A percentile compares a stretch with the other conserved stretches of the same genome.
phyloP scores from a whole-genome alignment of 2,888 invertebrate genomes.

The Philonicus albiceps region DNA sequence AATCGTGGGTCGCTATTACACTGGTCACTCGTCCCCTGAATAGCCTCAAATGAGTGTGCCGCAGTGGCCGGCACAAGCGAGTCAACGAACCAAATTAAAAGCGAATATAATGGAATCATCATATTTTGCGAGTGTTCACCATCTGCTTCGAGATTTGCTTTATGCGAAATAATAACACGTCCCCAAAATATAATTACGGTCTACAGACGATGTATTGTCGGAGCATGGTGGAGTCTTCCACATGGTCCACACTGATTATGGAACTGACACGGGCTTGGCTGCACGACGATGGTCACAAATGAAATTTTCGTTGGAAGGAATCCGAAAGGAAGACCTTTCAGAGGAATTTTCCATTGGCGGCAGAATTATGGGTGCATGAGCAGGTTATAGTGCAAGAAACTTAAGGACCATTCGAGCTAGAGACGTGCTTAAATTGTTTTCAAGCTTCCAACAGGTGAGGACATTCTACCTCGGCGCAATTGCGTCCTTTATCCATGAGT shows the following conservation, averaged over 20 bases:
- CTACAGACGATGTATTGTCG: background rate
- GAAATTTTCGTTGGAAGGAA: background rate
- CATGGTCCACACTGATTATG: conserved; percentile 8
- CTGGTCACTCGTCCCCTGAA: background rate
- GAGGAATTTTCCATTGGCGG: background rate
- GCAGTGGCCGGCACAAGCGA: background rate
- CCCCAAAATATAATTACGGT: conserved; percentile 18
- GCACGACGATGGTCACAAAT: background rate
- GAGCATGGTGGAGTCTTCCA: background rate
- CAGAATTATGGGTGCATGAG: background rate
- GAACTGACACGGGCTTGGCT: background rate
- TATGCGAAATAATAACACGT: conserved; percentile 18
- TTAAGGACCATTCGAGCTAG: background rate
- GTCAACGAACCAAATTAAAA: conserved; percentile 8
- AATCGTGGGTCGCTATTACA: background rate
- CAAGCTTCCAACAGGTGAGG: background rate
- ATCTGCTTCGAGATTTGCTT: background rate
- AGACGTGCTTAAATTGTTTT: background rate
- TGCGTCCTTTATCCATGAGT: background rate
- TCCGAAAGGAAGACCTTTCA: background rate
- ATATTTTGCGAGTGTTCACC: conserved; percentile 12
- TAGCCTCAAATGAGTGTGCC: background rate
- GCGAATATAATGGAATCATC: conserved; percentile 18
- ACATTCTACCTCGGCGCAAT: background rate
- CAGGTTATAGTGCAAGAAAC: background rate